These are phyloP conservation scores for Gymnothorax reevesii DNA, from an alignment of 2,797 vertebrate genomes.

Conservation along the genomic window DNA sequence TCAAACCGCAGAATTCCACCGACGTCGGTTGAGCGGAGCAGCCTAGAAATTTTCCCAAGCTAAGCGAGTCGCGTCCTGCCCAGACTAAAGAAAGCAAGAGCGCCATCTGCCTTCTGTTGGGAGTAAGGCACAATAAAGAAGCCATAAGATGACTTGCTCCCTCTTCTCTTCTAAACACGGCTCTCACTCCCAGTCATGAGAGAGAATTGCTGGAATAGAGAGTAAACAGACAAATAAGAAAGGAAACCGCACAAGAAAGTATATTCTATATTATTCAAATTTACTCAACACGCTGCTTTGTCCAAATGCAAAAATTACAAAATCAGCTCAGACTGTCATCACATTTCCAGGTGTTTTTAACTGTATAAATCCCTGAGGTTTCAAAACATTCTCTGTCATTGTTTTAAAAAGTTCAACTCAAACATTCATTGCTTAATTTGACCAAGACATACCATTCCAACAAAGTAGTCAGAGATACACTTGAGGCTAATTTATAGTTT, in stretches of 20 bases:
- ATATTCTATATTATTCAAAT: background rate
- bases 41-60: background rate
- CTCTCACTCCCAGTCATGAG: background rate
- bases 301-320: background rate
- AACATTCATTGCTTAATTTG: background rate
- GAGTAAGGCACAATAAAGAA: background rate
- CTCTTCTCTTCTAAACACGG: background rate
- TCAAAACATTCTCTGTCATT: background rate
- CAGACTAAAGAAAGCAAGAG: background rate
- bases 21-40: background rate
- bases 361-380: background rate
- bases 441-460: background rate
- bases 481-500: too few species aligned
- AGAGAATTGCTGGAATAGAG: background rate
- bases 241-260: background rate
- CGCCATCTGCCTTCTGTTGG: background rate
- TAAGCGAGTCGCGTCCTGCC: background rate
- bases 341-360: background rate
- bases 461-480: background rate
- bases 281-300: background rate
- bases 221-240: background rate
- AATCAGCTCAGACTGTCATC: background rate
- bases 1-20: background rate
- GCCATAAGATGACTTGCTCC: background rate
- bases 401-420: background rate